These are phyloP conservation scores for Aplodontia rufa DNA, from an alignment of 2,113 vertebrate species.

Conservation along the genomic window DNA sequence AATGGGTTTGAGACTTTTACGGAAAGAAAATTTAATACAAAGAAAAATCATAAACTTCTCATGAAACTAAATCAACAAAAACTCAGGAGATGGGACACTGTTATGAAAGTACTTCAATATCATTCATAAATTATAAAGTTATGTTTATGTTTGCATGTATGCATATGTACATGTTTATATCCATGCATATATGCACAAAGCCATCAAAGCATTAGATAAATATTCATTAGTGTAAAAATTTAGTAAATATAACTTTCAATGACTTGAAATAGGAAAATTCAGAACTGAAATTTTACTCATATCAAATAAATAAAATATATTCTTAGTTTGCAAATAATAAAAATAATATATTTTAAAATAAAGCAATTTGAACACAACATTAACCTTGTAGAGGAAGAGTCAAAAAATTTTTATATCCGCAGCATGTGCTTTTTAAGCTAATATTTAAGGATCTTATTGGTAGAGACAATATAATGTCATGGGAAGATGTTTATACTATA, in stretches of 20 bases:
- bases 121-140: not conserved
- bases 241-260: not conserved
- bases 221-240: not conserved
- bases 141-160: not conserved
- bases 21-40: not conserved
- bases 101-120: not conserved
- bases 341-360: not conserved
- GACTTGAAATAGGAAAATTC: not conserved
- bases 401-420: not conserved
- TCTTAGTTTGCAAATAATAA: constrained; percentile 3
- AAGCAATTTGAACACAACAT: not conserved
- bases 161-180: not conserved
- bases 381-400: not conserved
- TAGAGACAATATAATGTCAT: not conserved
- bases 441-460: not conserved
- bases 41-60: not conserved
- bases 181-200: not conserved
- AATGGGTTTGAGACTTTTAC: not conserved
- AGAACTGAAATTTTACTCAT: not conserved
- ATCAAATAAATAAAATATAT: not conserved
- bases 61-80: not conserved
- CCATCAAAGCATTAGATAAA: no score
- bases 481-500: not conserved
- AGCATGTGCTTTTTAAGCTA: not conserved
- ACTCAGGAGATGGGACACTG: not conserved